phyloP scores from a whole-genome alignment of 2,113 vertebrate genomes.

The Phrynosoma blainvillii region DNA sequence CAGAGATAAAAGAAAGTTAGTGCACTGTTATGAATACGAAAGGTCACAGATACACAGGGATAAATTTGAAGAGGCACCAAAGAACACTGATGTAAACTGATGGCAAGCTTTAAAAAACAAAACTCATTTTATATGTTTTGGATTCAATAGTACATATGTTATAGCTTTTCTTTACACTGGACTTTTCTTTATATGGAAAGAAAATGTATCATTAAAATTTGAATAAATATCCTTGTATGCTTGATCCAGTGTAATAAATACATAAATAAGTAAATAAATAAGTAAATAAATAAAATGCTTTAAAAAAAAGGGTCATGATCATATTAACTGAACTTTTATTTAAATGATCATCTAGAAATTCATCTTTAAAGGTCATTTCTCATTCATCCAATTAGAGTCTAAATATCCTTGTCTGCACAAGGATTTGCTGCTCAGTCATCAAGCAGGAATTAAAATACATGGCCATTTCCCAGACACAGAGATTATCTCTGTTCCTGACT shows the following conservation, averaged over 20 bases:
- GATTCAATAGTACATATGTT: neutral
- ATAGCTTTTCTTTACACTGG: neutral
- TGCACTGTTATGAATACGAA: neutral
- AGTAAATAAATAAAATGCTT: neutral
- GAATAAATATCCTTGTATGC: neutral
- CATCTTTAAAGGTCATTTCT: neutral
- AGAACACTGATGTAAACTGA: neutral
- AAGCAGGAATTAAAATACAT: neutral
- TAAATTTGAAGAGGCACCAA: neutral
- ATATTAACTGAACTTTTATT: neutral
- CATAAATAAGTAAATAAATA: too few relatives aligned
- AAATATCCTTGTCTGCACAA: neutral
- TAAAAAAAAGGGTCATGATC: neutral
- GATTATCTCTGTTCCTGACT: neutral
- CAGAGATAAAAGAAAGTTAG: neutral
- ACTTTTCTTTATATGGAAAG: neutral
- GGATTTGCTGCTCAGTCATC: neutral
- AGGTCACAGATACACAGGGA: neutral
- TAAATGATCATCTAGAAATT: neutral
- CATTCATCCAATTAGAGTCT: neutral
- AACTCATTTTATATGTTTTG: neutral
- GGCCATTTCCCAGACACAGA: neutral
- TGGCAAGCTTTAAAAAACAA: neutral
- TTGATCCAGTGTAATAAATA: neutral
- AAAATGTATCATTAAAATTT: neutral